Evolutionary conservation across 1,140 invertebrate species (phyloP).

Genomic region (Arion vulgaris): DNA sequence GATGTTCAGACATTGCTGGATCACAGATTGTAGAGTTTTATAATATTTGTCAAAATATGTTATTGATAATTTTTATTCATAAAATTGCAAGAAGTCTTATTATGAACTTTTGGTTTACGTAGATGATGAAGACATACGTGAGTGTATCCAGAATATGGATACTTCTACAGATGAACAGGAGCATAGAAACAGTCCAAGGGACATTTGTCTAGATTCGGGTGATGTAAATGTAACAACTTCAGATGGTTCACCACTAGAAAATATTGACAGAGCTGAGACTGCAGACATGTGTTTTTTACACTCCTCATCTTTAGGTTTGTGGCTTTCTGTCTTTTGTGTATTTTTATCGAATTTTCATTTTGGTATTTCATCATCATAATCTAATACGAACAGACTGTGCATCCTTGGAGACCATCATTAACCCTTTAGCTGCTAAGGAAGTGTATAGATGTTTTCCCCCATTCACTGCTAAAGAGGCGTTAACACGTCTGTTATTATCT

Average conservation of each 20-base stretch:
- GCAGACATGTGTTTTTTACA: conserved; percentile 16
- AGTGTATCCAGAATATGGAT: not conserved
- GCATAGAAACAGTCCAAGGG: not conserved
- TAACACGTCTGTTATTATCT: no score
- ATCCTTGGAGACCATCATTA: no score
- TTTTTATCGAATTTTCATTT: not conserved
- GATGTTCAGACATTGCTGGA: no score
- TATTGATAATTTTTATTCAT: no score
- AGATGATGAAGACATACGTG: not conserved
- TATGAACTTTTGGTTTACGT: not conserved
- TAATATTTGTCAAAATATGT: no score
- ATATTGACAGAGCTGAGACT: not conserved
- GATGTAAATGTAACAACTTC: not conserved
- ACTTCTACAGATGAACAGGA: not conserved
- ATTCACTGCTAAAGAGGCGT: no score
- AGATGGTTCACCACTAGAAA: not conserved
- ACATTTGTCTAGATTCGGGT: not conserved
- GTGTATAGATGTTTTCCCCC: no score
- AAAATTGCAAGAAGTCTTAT: not conserved
- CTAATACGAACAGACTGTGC: no score
- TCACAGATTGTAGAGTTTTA: no score
- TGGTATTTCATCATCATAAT: no score
- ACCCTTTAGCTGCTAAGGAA: no score
- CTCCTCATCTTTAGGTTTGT: not conserved
- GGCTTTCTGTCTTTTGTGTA: not conserved